Evolutionary conservation across 2,797 vertebrate genomes (phyloP), one percentile per base, ranked within the genome.

Genomic region (Acipenser oxyrinchus): DNA sequence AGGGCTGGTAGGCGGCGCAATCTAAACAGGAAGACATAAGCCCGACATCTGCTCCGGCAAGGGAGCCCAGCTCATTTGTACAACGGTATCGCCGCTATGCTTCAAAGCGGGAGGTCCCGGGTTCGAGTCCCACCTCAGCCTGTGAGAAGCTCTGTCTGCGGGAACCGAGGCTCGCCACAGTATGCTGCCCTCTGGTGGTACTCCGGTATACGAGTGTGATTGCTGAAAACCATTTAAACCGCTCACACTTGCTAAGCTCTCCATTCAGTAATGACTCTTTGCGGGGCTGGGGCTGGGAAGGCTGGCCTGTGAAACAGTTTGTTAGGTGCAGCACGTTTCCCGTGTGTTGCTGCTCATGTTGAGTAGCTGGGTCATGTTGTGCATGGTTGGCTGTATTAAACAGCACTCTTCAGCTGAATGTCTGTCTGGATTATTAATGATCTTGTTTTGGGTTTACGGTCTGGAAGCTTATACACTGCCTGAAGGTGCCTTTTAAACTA

Each of bases 391-490:
- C 11, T 61, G 63, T 50, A 53, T 11, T 66, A 63, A 57, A 64
- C 67, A 63, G 12, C 61, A 55, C 18, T 51, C n/a, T 18, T 18
- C 58, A 64, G 59, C 23, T 11, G 48, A 58, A 53, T 61, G 15
- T 61, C 58, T 62, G 61, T 65, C 53, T 61, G 50, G 57, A 52
- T 74, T 72, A 74, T 72, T 70, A 63, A 72, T 70, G 68, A 64
- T 51, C 66, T 68, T 62, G 68, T 66, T 60, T 63, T 9, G 50
- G 49, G 61, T 68, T 66, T 69, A 58, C 60, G 51, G 55, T 66
- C 48, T 68, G 49, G 60, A 68, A 68, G 60, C 63, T 61, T 49
- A 68, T 64, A 63, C 64, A 53, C 61, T 68, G 60, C 70, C 64
- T 66, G 66, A 74, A 68, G 60, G 57, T 70, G 66, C 63, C 66